A percentile compares a stretch with the other conserved stretches of the same genome.
Evolutionary conservation across 2,888 invertebrate genomes (phyloP).

Genomic region (Cartodere bifasciata): DNA sequence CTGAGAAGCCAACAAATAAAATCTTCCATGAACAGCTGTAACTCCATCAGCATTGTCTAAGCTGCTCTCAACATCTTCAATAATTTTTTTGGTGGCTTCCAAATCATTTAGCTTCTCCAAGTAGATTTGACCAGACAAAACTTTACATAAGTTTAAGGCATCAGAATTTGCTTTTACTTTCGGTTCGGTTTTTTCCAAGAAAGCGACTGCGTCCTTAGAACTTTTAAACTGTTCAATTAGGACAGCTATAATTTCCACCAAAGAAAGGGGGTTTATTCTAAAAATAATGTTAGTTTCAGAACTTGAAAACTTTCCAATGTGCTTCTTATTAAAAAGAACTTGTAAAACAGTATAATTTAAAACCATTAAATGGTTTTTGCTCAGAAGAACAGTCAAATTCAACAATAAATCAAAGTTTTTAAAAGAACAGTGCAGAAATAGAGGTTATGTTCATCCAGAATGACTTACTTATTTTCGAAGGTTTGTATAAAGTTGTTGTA

Average conservation of each 20-base stretch:
- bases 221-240: slow-evolving; percentile 66
- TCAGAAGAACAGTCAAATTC: no score
- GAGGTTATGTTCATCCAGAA: slow-evolving; percentile 19
- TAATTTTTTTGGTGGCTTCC: slow-evolving; percentile 68
- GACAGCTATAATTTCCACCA: slow-evolving; percentile 76
- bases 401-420: no score
- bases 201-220: slow-evolving; percentile 72
- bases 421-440: slow-evolving; percentile 9
- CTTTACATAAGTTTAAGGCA: slow-evolving; percentile 77
- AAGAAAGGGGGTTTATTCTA: slow-evolving; percentile 86
- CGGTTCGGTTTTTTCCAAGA: slow-evolving; percentile 76
- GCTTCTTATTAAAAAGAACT: no score
- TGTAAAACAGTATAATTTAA: no score
- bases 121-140: slow-evolving; percentile 70
- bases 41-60: slow-evolving; percentile 86
- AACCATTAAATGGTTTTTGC: no score
- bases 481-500: slow-evolving; percentile 86
- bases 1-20: slow-evolving; percentile 85
- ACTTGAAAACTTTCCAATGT: slow-evolving; percentile 4
- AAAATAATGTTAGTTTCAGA: slow-evolving; percentile 23
- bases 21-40: slow-evolving; percentile 85
- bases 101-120: slow-evolving; percentile 66
- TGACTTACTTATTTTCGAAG: slow-evolving; percentile 86
- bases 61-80: slow-evolving; percentile 73
- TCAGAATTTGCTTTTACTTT: slow-evolving; percentile 80